Evolutionary conservation across 2,113 vertebrate species (phyloP), one percentile per base, ranked within the genome.

Genomic region (Acrocephalus kingi): DNA sequence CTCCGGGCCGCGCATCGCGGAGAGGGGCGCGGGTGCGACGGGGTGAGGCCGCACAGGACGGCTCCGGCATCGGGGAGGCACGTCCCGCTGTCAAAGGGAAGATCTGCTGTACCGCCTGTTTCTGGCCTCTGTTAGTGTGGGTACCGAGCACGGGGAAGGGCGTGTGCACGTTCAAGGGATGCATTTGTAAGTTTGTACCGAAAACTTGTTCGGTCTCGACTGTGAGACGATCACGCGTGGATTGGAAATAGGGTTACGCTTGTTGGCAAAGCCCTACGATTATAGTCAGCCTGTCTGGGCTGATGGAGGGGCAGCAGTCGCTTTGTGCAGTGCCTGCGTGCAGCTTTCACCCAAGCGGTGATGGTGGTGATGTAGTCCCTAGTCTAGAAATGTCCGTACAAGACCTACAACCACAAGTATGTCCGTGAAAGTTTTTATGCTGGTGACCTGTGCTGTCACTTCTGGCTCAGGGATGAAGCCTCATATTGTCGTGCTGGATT

Each of bases 1-100:
- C 18, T 10, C 58, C 11, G 12, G 49, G 39, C 66, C 9, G 10
- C 7, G 13, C 30, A 0, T 7, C 19, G 0, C 11, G 1, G 2
- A 5, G 79, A 10, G 11, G 6, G 16, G 73, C 15, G 15, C 46
- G 41, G 86, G 51, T 30, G 41, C 15, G 23, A 8, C 7, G 6
- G 6, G 1, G 35, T 35, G 35, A 35, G 35, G 35, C 35, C 31
- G 1, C 43, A 1, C 39, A 2, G n/a, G 20, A 1, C 8, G 11
- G 15, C 45, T 23, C 5, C 4, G 19, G 41, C 22, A 3, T 13
- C 27, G 2, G 69, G 27, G 13, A 16, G 6, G 17, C 31, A 0
- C 1, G 45, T 61, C 9, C 39, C 2, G 10, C 25, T 35, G 67
- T 15, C 6, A 1, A 1, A 6, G 45, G 4, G 30, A 5, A 6